phyloP scores from a whole-genome alignment of 1,140 invertebrate species.

The Papilio helenus region DNA sequence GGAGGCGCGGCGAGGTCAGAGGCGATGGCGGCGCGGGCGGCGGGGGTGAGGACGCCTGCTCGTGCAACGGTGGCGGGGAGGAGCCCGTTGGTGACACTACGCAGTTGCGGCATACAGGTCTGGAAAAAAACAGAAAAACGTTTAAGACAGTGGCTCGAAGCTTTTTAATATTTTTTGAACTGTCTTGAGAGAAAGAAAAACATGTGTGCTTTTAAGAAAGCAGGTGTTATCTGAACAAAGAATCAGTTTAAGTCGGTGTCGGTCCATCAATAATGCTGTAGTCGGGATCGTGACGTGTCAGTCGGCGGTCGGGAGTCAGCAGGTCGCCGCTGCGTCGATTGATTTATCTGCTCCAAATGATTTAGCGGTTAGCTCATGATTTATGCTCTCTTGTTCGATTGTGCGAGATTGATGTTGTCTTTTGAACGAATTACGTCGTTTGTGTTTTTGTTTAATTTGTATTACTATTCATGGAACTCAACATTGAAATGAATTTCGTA shows the following conservation, averaged over 20 bases:
- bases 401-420: constrained; percentile 22
- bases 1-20: constrained; percentile 39
- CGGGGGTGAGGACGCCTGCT: constrained; percentile 65
- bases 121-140: constrained; percentile 67
- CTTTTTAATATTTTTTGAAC: background rate
- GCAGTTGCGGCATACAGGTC: constrained; percentile 84
- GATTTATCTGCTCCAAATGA: constrained; percentile 37
- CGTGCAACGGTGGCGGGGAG: constrained; percentile 69
- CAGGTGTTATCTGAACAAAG: constrained; percentile 35
- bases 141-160: background rate
- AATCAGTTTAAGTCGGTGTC: constrained; percentile 22
- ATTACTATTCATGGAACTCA: background rate
- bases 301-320: constrained; percentile 18
- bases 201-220: background rate
- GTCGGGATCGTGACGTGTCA: constrained; percentile 30
- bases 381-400: constrained; percentile 30
- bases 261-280: constrained; percentile 11
- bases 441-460: constrained; percentile 8
- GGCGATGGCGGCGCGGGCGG: constrained; percentile 68
- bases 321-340: constrained; percentile 11
- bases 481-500: too few relatives aligned
- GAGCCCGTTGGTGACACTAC: constrained; percentile 78
- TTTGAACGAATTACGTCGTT: constrained; percentile 4
- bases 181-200: background rate
- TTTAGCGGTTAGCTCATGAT: constrained; percentile 30